Evolutionary conservation across 2,113 vertebrate genomes (phyloP).

Genomic region (Semicossyphus pulcher): DNA sequence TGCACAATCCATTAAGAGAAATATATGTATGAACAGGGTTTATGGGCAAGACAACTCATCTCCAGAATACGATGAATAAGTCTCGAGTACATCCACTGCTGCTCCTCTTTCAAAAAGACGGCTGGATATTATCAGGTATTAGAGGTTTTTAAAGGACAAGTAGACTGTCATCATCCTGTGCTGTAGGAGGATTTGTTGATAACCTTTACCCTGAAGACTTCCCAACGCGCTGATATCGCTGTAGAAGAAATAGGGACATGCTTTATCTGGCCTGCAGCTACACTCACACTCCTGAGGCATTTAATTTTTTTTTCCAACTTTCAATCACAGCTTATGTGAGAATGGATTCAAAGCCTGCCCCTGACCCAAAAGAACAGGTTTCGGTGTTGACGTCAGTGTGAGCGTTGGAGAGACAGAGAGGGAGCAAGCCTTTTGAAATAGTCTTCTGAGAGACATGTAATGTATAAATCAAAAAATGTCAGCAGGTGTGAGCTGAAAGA

Average conservation of each 20-base stretch:
- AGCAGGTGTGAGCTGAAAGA: neutral
- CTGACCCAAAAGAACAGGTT: constrained; percentile 40
- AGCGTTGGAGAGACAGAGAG: neutral
- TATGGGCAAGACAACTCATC: too few relatives aligned
- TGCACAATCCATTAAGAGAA: neutral
- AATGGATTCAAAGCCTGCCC: constrained; percentile 56
- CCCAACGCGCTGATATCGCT: constrained; percentile 37
- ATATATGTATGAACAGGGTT: neutral
- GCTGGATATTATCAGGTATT: constrained; percentile 47
- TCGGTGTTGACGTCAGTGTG: constrained; percentile 33
- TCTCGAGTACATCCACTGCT: neutral
- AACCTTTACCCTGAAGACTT: constrained; percentile 64
- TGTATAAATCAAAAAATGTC: neutral
- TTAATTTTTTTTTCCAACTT: constrained; percentile 39
- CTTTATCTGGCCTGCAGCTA: constrained; percentile 46
- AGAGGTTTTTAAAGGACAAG: constrained; percentile 52
- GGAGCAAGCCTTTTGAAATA: constrained; percentile 25
- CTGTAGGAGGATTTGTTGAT: constrained; percentile 55
- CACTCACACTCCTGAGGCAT: constrained; percentile 30
- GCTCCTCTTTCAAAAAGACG: neutral
- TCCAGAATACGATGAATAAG: too few relatives aligned
- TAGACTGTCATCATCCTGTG: constrained; percentile 35
- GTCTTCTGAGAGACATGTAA: neutral
- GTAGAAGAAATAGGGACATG: constrained; percentile 34
- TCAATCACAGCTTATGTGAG: constrained; percentile 41